phyloP scores from a whole-genome alignment of 37 sponge, comb jelly and placozoan genomes.

The Agelas oroides region DNA sequence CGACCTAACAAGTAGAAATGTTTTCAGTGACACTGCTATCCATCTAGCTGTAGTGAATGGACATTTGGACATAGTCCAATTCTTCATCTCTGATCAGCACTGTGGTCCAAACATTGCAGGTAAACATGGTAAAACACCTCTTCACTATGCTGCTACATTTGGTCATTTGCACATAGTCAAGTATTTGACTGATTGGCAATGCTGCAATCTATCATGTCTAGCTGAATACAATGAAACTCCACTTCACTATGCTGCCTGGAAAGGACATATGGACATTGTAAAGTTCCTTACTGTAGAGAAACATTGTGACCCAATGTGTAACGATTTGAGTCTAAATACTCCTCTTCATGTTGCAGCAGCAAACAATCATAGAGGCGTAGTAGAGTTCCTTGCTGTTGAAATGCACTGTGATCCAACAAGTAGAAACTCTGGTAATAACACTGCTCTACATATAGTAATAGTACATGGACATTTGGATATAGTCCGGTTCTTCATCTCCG shows the following conservation, averaged over 20 bases:
- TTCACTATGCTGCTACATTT: conserved; percentile 18
- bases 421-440: conserved; percentile 20
- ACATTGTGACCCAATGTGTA: too few species aligned
- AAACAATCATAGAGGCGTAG: too few species aligned
- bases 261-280: conserved; percentile 54
- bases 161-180: conserved; percentile 40
- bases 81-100: too few species aligned
- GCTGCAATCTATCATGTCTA: conserved; percentile 3
- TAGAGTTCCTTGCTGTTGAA: too few species aligned
- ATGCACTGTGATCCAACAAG: conserved; percentile 11
- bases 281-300: conserved; percentile 55
- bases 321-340: too few species aligned
- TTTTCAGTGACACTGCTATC: too few species aligned
- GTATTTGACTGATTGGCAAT: conserved; percentile 27
- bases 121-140: conserved; percentile 6
- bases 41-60: too few species aligned
- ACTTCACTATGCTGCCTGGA: conserved; percentile 46
- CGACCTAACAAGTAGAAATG: too few species aligned
- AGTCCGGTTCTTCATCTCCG: too few species aligned
- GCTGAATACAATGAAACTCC: conserved; percentile 36
- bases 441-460: conserved; percentile 19
- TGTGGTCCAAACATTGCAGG: not conserved
- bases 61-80: too few species aligned
- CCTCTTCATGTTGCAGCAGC: too few species aligned
- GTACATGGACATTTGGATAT: too few species aligned